Conservation (phyloP, 2,888 invertebrate genomes). For the Dicranocentrus wangi region DNA sequence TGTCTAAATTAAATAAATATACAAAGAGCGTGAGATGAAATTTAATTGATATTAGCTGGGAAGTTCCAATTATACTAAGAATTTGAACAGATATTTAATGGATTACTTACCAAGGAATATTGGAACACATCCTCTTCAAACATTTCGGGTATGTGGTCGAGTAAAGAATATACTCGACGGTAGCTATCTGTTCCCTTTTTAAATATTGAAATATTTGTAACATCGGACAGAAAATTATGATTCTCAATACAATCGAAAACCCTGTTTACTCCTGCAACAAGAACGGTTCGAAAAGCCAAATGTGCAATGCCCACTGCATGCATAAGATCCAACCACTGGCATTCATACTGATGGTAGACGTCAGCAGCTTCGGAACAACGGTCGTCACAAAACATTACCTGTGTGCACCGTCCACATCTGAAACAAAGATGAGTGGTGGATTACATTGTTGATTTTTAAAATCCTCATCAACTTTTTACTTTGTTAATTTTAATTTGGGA, state of each 20-base stretch:
- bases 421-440: conserved; percentile 72
- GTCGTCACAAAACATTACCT: conserved; percentile 82
- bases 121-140: conserved; percentile 81
- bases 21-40: background rate
- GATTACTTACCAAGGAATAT: conserved; percentile 80
- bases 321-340: conserved; percentile 80
- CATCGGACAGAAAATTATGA: conserved; percentile 24
- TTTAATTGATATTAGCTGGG: too few species aligned
- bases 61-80: background rate
- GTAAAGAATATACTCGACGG: conserved; percentile 81
- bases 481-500: too few species aligned
- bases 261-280: conserved; percentile 76
- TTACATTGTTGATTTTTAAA: too few species aligned
- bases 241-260: conserved; percentile 52
- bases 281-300: conserved; percentile 82
- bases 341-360: conserved; percentile 83
- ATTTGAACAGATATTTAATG: background rate
- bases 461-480: too few species aligned
- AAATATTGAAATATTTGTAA: conserved; percentile 53
- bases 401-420: conserved; percentile 82
- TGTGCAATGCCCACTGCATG: conserved; percentile 85
- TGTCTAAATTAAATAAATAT: conserved; percentile 77
- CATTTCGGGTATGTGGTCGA: conserved; percentile 84
- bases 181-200: conserved; percentile 75
- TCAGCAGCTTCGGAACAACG: conserved; percentile 79